phyloP scores from a whole-genome alignment of 2,888 invertebrate genomes.

The Alentia gelatinosa region DNA sequence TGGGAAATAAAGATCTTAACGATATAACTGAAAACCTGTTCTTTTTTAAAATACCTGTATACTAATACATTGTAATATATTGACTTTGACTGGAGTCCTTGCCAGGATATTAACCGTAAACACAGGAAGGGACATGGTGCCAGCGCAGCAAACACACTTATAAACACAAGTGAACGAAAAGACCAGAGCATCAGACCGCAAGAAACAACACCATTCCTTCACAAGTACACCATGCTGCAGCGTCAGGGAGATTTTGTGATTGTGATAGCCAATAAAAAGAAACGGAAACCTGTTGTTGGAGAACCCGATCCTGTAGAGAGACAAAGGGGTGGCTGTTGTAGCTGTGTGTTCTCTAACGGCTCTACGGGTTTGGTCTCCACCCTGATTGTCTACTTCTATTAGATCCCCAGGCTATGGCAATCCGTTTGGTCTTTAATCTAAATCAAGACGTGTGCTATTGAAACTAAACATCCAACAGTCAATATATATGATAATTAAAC shows the following conservation, averaged over 20 bases:
- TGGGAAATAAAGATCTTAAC: too few species aligned
- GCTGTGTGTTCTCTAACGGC: neutral
- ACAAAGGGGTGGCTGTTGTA: neutral
- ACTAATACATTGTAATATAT: too few species aligned
- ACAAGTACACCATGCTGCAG: neutral
- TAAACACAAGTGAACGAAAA: neutral
- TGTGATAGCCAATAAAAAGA: neutral
- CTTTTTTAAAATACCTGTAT: too few species aligned
- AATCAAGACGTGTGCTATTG: too few species aligned
- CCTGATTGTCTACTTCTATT: constrained; percentile 2
- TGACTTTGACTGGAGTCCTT: too few species aligned
- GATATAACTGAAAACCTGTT: too few species aligned
- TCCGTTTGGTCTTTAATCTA: too few species aligned
- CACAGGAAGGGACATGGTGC: neutral
- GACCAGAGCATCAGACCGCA: too few species aligned
- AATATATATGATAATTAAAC: too few species aligned
- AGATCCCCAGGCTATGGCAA: neutral
- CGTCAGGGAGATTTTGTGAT: neutral
- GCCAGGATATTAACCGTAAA: neutral
- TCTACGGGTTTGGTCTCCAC: neutral
- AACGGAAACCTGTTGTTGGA: neutral
- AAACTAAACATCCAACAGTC: too few species aligned
- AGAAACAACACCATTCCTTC: neutral
- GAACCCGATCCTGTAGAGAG: neutral
- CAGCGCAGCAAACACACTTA: neutral